phyloP scores from a whole-genome alignment of 2,888 invertebrate genomes.

The Drosophila flavopinicola region DNA sequence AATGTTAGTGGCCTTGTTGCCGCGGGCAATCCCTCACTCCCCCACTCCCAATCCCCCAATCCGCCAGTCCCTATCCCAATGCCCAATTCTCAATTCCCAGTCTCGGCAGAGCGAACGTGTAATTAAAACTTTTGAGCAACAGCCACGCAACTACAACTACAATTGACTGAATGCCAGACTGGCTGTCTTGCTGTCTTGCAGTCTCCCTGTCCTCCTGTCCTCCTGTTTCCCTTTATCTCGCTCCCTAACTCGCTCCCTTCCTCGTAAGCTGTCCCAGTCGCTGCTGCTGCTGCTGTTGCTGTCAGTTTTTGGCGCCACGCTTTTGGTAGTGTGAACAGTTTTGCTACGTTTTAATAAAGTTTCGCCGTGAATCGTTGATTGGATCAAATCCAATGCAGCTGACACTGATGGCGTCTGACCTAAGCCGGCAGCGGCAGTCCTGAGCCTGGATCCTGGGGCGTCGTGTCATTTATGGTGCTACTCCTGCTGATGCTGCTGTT shows the following conservation, averaged over 20 bases:
- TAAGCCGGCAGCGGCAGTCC: constrained; percentile 4
- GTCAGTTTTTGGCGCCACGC: constrained; percentile 57
- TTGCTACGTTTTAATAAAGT: constrained; percentile 62
- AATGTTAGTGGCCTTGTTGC: constrained; percentile 62
- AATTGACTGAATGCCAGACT: constrained; percentile 69
- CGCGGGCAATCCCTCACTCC: constrained; percentile 7
- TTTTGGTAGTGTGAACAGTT: constrained; percentile 65
- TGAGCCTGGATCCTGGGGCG: neutral
- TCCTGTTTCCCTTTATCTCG: neutral
- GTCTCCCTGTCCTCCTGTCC: neutral
- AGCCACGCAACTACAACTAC: constrained; percentile 69
- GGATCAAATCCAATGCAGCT: constrained; percentile 60
- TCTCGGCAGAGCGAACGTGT: constrained; percentile 68
- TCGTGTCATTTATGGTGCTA: constrained; percentile 38
- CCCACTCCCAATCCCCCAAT: neutral
- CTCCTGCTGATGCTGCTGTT: constrained; percentile 6
- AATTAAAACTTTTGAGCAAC: constrained; percentile 83
- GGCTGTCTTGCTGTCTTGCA: constrained; percentile 5
- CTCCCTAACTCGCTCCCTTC: neutral
- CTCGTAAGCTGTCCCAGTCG: constrained; percentile 29
- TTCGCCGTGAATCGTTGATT: constrained; percentile 56
- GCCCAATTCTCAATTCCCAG: constrained; percentile 15
- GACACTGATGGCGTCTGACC: constrained; percentile 50
- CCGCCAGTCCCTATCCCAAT: neutral
- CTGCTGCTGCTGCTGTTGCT: constrained; percentile 49